Evolutionary conservation across 2,888 invertebrate genomes (phyloP).

Genomic region (Papilio protenor): DNA sequence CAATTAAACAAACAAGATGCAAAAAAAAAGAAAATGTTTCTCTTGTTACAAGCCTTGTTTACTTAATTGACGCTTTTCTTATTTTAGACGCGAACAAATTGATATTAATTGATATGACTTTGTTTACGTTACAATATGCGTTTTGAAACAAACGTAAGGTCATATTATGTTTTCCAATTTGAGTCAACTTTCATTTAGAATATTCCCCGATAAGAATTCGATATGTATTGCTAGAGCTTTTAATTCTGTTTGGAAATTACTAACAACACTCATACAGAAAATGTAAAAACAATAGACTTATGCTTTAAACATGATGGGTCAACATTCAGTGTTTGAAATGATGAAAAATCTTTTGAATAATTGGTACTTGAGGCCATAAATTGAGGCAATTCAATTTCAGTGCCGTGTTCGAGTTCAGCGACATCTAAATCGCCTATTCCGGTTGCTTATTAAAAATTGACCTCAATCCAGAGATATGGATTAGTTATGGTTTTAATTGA

Average conservation of each 20-base stretch:
- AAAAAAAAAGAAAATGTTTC: not conserved
- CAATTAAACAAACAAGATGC: constrained; percentile 29
- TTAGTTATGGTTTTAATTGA: not conserved
- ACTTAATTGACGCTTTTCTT: not conserved
- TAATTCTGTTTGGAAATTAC: not conserved
- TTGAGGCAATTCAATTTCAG: constrained; percentile 1
- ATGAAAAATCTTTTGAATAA: not conserved
- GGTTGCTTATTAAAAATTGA: constrained; percentile 5
- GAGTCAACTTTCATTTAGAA: not conserved
- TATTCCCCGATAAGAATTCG: too few species aligned
- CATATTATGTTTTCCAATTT: not conserved
- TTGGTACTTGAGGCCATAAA: not conserved
- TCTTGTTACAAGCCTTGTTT: not conserved
- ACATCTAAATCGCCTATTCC: constrained; percentile 13
- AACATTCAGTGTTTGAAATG: not conserved
- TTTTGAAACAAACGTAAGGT: not conserved
- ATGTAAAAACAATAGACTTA: not conserved
- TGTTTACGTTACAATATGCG: not conserved
- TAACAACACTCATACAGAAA: not conserved
- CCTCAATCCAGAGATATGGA: not conserved
- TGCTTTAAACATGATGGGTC: not conserved
- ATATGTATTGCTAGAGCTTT: not conserved
- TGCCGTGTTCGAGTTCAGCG: constrained; percentile 1
- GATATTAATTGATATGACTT: not conserved
- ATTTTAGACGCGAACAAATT: not conserved